Evolutionary conservation across 2,888 invertebrate species (phyloP), one percentile per base, ranked within the genome.

Genomic region (Hypsopygia costalis): DNA sequence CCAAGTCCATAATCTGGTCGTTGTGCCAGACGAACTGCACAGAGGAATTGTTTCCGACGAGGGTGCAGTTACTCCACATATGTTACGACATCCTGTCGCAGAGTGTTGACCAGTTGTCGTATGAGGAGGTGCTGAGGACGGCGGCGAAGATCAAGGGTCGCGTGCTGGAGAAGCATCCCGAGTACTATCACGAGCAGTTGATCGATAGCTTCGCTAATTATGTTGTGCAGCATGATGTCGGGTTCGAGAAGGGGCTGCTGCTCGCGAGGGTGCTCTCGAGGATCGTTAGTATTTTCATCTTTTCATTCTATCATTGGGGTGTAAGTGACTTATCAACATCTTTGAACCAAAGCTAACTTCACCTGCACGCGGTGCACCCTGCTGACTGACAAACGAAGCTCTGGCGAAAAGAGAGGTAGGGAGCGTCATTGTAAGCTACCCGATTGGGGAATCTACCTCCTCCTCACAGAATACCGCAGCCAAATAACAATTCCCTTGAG

Each of bases 141-240:
- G 65, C 91, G 1, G 78, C 83, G 0, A 90, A 81, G 64, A 58
- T 92, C 10, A 81, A 85, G 11, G 72, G 72, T 4, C 76, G 85
- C 45, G 77, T 88, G 43, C 43, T 81, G 44, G 75, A 75, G 48
- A 90, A 88, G 49, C 75, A 85, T 40, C 63, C 77, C 3, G 88
- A 87, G 63, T 93, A 90, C 62, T 94, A 93, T 53, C 89, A 92
- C 51, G 92, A 92, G 53, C 83, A 86, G 38, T 80, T 93, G 49
- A 73, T 92, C 57, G 91, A 93, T 53, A 80, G 85, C 1, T 80
- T 90, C 29, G 90, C 89, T 3, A 80, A 85, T 34, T 90, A 87
- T 52, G 74, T 90, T 10, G 76, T 92, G 11, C 72, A 82, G 30
- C 79, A 89, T n/a, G 65, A 90, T 39, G 51, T 90, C 8, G 86